A percentile compares a stretch with the other conserved stretches of the same genome.
These are phyloP conservation scores for Tenthredo scrophulariae DNA, from an alignment of 2,888 invertebrate species.

Conservation along the genomic window DNA sequence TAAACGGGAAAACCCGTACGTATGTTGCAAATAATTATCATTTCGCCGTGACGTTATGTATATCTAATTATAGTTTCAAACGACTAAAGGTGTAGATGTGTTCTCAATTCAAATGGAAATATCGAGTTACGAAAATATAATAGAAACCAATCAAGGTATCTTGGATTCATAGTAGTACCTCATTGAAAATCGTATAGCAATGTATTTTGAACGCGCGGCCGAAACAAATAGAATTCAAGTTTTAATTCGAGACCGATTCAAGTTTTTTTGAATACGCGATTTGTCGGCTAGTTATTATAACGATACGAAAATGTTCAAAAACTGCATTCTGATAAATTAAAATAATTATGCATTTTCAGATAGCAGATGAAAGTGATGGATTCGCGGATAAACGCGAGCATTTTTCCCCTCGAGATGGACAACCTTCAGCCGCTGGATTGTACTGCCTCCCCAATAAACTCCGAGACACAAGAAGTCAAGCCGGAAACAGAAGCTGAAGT, in stretches of 20 bases:
- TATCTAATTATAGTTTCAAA: background rate
- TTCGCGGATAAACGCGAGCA: slow-evolving; percentile 22
- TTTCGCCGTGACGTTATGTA: background rate
- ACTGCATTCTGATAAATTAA: background rate
- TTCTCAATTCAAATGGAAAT: background rate
- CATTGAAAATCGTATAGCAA: background rate
- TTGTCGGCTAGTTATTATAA: background rate
- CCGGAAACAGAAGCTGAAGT: slow-evolving; percentile 30
- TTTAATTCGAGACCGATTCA: background rate
- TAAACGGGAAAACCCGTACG: background rate
- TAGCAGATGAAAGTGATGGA: slow-evolving; percentile 56
- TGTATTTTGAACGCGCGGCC: background rate
- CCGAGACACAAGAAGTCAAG: background rate
- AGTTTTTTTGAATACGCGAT: background rate
- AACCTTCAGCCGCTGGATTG: slow-evolving; percentile 61
- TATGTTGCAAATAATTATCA: background rate
- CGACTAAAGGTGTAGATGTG: background rate
- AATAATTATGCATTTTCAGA: background rate
- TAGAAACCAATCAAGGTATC: background rate
- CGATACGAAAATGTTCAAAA: background rate
- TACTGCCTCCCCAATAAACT: slow-evolving; percentile 52
- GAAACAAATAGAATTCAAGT: background rate
- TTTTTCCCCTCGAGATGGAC: slow-evolving; percentile 41
- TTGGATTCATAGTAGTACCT: background rate
- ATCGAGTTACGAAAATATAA: background rate